Percentiles rank a stretch among this genome's conserved stretches.
Evolutionary conservation across 2,888 invertebrate species (phyloP).

Genomic region (Drosophila mettleri): DNA sequence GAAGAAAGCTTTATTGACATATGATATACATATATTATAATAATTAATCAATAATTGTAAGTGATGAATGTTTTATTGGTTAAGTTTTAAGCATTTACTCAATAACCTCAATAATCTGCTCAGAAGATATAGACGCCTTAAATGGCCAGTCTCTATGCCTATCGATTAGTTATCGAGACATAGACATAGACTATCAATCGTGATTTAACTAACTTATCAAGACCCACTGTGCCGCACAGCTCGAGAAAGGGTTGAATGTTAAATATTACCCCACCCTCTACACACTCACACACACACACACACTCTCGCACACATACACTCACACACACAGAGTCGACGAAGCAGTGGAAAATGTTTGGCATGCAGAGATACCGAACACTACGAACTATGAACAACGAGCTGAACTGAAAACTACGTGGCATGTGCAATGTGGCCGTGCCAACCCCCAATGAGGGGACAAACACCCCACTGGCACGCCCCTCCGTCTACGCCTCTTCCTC

Average conservation of each 20-base stretch:
- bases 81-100: too few species aligned
- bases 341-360: slow-evolving; percentile 64
- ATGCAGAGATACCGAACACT: slow-evolving; percentile 68
- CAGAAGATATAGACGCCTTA: too few species aligned
- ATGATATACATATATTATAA: too few species aligned
- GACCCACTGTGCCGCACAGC: slow-evolving; percentile 46
- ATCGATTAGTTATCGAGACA: slow-evolving; percentile 5
- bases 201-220: too few species aligned
- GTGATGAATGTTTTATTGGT: too few species aligned
- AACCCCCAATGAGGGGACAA: slow-evolving; percentile 38
- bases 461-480: neutral
- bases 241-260: slow-evolving; percentile 61
- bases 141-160: too few species aligned
- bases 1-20: too few species aligned
- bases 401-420: slow-evolving; percentile 38
- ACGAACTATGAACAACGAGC: slow-evolving; percentile 49
- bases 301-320: slow-evolving; percentile 1
- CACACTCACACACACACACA: slow-evolving; percentile 5
- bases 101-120: too few species aligned
- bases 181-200: neutral
- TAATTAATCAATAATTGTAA: too few species aligned
- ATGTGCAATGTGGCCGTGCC: slow-evolving; percentile 47
- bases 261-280: slow-evolving; percentile 23
- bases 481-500: neutral
- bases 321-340: slow-evolving; percentile 7